A percentile compares a stretch with the other conserved stretches of the same genome.
Evolutionary conservation across 2,797 vertebrate genomes (phyloP).

Genomic region (Tenualosa thibaudeaui): DNA sequence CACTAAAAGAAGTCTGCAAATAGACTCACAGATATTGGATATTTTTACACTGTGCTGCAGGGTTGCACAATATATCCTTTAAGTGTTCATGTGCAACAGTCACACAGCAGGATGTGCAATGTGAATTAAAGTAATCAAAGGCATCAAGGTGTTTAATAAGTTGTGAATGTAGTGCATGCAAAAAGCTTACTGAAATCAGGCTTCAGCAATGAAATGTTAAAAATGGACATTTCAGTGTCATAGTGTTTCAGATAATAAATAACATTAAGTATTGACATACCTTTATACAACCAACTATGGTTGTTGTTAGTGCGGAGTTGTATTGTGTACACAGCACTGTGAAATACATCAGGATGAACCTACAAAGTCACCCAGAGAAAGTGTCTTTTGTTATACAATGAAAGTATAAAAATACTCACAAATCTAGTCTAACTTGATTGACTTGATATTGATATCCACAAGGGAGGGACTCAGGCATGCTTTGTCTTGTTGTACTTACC

Average conservation of each 20-base stretch:
- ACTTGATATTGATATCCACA: slow-evolving; percentile 23
- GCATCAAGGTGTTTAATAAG: background rate
- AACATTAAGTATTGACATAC: slow-evolving; percentile 62
- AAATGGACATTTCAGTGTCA: background rate
- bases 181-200: background rate
- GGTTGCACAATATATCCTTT: too few relatives aligned
- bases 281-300: slow-evolving; percentile 96
- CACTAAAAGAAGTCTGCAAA: too few relatives aligned
- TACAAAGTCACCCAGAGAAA: slow-evolving; percentile 51
- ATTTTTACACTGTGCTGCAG: too few relatives aligned
- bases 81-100: too few relatives aligned
- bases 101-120: too few relatives aligned
- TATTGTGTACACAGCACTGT: slow-evolving; percentile 93
- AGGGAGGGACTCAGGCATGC: background rate
- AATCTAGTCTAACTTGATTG: background rate
- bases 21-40: too few relatives aligned
- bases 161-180: background rate
- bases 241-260: background rate
- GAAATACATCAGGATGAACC: slow-evolving; percentile 94
- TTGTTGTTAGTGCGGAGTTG: slow-evolving; percentile 96
- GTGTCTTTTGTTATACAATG: background rate
- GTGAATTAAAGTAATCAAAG: too few relatives aligned
- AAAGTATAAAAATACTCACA: background rate
- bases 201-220: background rate
- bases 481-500: slow-evolving; percentile 74